Evolutionary conservation across 1,140 invertebrate genomes (phyloP).

Genomic region (Neotoxoptera formosana): DNA sequence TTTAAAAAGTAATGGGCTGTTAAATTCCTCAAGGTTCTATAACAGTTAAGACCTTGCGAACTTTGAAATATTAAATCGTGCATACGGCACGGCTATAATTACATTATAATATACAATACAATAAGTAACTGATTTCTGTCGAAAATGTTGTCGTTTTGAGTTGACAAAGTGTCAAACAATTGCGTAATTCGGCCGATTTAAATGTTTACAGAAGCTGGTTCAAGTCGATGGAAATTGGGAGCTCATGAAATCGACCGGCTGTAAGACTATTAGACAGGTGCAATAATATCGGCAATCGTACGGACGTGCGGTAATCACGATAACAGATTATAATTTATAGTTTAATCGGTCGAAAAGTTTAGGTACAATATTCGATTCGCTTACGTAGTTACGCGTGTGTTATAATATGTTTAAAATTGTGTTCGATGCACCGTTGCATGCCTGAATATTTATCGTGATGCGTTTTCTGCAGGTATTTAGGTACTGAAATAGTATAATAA

Average conservation of each 20-base stretch:
- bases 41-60: not conserved
- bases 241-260: too few species aligned
- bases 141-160: not conserved
- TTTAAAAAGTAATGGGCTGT: not conserved
- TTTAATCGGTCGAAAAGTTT: not conserved
- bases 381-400: not conserved
- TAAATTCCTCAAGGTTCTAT: not conserved
- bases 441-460: not conserved
- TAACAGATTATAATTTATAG: not conserved
- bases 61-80: not conserved
- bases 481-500: not conserved
- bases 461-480: not conserved
- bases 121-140: not conserved
- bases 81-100: not conserved
- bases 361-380: not conserved
- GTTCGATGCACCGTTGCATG: not conserved
- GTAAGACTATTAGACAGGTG: not conserved
- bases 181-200: not conserved
- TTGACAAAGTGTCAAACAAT: not conserved
- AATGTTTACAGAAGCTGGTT: not conserved
- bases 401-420: not conserved
- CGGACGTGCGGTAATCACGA: rapidly evolving
- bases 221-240: not conserved
- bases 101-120: not conserved
- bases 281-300: not conserved